Evolutionary conservation across 1,140 invertebrate species (phyloP).

Genomic region (Trichonephila inaurata): DNA sequence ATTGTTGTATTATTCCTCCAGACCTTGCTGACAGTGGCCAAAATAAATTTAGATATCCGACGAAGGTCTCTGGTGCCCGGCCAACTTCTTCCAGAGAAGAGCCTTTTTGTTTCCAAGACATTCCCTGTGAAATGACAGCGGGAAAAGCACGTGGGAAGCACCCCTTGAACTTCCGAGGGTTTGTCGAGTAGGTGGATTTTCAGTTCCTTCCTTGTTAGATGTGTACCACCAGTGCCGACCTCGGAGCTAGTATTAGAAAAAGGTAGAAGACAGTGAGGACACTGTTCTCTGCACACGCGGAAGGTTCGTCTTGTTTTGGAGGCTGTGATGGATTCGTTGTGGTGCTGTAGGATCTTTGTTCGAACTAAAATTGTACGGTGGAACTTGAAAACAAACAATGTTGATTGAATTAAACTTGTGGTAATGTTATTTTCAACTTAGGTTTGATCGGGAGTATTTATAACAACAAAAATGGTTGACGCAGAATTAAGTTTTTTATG

Average conservation of each 20-base stretch:
- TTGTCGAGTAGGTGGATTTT: background rate
- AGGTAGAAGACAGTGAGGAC: background rate
- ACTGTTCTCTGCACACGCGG: background rate
- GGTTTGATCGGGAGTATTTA: no score
- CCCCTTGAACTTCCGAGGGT: background rate
- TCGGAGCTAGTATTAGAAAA: background rate
- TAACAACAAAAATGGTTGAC: no score
- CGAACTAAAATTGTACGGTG: background rate
- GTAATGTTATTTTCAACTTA: no score
- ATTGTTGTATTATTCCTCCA: conserved; percentile 37
- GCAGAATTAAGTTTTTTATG: no score
- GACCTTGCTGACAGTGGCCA: conserved; percentile 59
- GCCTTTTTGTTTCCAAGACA: conserved; percentile 32
- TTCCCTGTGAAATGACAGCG: conserved; percentile 28
- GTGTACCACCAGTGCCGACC: background rate
- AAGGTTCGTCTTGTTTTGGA: conserved; percentile 1
- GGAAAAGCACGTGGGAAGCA: conserved; percentile 47
- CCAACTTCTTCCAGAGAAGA: conserved; percentile 27
- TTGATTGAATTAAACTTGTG: no score
- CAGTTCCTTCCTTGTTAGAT: background rate
- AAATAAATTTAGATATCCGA: conserved; percentile 60
- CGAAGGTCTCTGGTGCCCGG: conserved; percentile 40
- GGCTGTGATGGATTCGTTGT: background rate
- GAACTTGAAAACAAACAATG: background rate
- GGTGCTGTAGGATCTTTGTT: background rate